phyloP scores from a whole-genome alignment of 2,888 invertebrate genomes.

The Tetragonula carbonaria region DNA sequence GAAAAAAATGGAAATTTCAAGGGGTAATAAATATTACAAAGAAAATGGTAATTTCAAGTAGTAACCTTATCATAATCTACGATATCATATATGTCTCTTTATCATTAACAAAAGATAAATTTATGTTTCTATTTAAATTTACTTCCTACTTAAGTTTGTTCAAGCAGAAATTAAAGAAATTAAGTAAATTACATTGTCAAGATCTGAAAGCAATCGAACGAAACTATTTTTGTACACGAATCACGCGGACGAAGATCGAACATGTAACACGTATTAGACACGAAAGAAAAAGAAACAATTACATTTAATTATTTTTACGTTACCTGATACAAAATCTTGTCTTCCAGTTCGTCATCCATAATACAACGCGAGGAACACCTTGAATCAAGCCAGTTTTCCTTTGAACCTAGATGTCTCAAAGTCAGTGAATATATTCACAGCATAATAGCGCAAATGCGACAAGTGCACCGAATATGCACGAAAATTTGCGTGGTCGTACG shows the following conservation, averaged over 20 bases:
- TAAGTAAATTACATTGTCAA: conserved; percentile 7
- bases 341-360: conserved; percentile 97
- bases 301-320: conserved; percentile 12
- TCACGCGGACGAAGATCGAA: conserved; percentile 19
- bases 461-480: not conserved
- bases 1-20: not conserved
- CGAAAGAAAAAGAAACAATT: not conserved
- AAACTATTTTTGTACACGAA: conserved; percentile 46
- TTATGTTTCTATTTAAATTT: not conserved
- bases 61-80: not conserved
- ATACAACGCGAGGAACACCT: conserved; percentile 63
- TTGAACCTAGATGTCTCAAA: not conserved
- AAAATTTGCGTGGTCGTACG: conserved; percentile 9
- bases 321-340: conserved; percentile 92
- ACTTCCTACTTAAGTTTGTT: not conserved
- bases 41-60: not conserved
- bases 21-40: not conserved
- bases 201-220: conserved; percentile 12
- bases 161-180: too few relatives aligned
- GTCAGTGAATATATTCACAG: conserved; percentile 11
- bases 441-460: not conserved
- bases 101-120: not conserved
- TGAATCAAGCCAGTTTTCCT: conserved; percentile 41
- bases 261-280: not conserved
- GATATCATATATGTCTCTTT: not conserved